Evolutionary conservation across 2,113 vertebrate species (phyloP).

Genomic region (Calonectris borealis): DNA sequence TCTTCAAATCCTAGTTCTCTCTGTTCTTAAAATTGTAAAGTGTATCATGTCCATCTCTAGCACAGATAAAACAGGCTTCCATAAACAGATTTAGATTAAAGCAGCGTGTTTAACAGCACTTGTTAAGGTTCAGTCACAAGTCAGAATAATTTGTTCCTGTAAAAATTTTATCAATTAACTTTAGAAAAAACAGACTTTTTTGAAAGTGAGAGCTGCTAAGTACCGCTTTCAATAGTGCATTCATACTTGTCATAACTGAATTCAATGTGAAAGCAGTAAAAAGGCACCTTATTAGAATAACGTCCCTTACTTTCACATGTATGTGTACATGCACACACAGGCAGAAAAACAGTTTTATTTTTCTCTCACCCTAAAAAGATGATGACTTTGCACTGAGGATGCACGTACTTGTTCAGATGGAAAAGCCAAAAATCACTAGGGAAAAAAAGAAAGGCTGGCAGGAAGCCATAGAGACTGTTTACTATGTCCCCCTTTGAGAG

Average conservation of each 20-base stretch:
- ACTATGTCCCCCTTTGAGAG: neutral
- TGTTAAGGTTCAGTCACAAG: neutral
- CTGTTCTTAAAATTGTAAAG: neutral
- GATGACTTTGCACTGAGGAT: neutral
- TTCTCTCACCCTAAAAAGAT: neutral
- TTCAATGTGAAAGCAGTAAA: neutral
- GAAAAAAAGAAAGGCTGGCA: neutral
- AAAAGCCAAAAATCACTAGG: neutral
- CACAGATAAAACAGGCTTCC: neutral
- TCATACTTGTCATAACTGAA: neutral
- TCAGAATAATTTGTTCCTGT: neutral
- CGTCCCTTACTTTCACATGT: neutral
- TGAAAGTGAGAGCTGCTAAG: neutral
- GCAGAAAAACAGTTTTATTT: neutral
- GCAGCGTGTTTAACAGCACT: neutral
- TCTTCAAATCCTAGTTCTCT: slow-evolving; percentile 11
- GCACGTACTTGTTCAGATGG: neutral
- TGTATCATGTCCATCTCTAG: neutral
- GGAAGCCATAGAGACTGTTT: neutral
- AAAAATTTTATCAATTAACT: neutral
- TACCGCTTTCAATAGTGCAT: neutral
- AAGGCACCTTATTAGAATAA: neutral
- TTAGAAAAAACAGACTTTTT: neutral
- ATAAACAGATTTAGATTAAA: slow-evolving; percentile 11
- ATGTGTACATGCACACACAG: neutral